phyloP scores from a whole-genome alignment of 2,888 invertebrate genomes.

The Calliopum simillimum region DNA sequence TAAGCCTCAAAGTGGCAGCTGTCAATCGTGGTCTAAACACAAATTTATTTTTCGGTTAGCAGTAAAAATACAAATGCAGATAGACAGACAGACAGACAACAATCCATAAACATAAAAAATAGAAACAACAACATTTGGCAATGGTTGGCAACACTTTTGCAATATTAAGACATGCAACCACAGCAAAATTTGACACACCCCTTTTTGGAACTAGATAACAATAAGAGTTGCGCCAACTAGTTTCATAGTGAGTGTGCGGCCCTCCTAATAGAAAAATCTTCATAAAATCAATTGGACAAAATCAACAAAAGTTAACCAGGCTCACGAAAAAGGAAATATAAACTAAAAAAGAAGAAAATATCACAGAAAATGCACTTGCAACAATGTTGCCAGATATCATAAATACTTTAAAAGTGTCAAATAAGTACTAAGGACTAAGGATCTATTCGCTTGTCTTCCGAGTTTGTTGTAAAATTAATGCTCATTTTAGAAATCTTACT shows the following conservation, averaged over 20 bases:
- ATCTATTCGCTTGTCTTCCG: no score
- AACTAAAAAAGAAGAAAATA: no score
- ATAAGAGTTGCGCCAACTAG: not conserved
- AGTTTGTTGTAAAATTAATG: no score
- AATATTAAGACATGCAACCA: constrained; percentile 15
- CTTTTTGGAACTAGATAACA: constrained; percentile 6
- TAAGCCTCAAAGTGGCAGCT: constrained; percentile 45
- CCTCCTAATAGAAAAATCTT: not conserved
- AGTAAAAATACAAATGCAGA: not conserved
- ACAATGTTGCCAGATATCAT: not conserved
- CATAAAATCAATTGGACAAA: constrained; percentile 1
- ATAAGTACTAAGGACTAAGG: no score
- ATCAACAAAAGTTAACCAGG: constrained; percentile 13
- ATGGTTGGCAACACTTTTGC: constrained; percentile 3
- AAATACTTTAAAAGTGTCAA: no score
- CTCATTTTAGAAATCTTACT: no score
- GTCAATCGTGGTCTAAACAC: constrained; percentile 46
- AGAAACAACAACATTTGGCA: not conserved
- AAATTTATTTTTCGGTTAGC: constrained; percentile 28
- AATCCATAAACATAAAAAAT: not conserved
- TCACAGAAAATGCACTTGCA: not conserved
- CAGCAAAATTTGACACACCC: constrained; percentile 8
- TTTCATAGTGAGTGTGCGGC: no score
- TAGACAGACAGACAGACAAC: not conserved
- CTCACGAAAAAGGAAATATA: not conserved